Conservation (phyloP, 2,113 vertebrate genomes). For the Microcebus tavaratra region DNA sequence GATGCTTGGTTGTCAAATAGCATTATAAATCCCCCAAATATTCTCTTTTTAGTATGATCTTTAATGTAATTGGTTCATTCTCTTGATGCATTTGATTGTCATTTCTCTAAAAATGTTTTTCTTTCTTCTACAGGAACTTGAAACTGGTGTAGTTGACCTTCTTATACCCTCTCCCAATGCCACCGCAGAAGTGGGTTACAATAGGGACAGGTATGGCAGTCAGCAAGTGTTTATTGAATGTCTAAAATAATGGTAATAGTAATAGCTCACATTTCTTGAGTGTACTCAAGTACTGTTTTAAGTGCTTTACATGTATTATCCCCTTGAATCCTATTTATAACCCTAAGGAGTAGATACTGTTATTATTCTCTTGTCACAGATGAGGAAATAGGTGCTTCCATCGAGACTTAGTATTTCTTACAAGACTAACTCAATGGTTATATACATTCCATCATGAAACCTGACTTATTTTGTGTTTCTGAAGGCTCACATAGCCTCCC, state of each 20-base stretch:
- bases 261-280: neutral
- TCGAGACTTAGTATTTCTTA: neutral
- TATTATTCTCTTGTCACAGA: neutral
- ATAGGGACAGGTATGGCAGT: constrained; percentile 88
- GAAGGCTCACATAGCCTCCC: neutral
- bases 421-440: neutral
- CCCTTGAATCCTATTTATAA: neutral
- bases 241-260: neutral
- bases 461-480: neutral
- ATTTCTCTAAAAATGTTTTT: constrained; percentile 46
- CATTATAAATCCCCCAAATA: constrained; percentile 2
- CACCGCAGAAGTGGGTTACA: constrained; percentile 92
- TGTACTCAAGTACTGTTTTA: neutral
- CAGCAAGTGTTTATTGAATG: neutral
- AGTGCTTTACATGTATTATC: neutral
- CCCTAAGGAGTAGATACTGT: neutral
- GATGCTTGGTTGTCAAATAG: neutral
- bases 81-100: constrained; percentile 29
- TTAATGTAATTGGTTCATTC: constrained; percentile 31
- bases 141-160: constrained; percentile 90
- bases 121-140: constrained; percentile 86
- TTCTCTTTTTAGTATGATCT: neutral
- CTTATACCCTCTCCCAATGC: constrained; percentile 92
- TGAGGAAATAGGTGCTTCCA: neutral
- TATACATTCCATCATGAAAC: neutral